phyloP scores from a whole-genome alignment of 2,888 invertebrate species.

The Synanthedon tipuliformis region DNA sequence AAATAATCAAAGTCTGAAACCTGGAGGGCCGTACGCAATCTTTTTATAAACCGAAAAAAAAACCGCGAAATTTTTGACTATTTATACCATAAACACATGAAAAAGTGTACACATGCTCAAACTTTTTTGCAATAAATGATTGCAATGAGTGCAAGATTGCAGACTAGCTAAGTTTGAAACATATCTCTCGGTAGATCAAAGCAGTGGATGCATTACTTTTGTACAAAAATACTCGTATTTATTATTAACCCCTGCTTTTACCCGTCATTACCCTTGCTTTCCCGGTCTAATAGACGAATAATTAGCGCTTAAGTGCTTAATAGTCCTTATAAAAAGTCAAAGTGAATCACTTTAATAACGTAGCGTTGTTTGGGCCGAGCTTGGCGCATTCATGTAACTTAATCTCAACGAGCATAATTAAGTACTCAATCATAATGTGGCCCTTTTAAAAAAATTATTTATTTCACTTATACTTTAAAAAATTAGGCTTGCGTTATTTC shows the following conservation, averaged over 20 bases:
- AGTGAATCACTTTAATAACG: constrained; percentile 1
- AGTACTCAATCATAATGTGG: background rate
- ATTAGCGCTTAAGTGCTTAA: background rate
- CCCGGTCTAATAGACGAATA: background rate
- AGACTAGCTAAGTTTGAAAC: background rate
- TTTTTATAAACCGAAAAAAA: too few relatives aligned
- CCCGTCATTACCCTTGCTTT: background rate
- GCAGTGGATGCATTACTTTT: too few relatives aligned
- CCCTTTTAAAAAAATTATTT: background rate
- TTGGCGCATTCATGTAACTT: background rate
- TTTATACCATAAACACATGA: too few relatives aligned
- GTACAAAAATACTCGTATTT: constrained; percentile 1
- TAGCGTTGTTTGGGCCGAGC: constrained; percentile 1
- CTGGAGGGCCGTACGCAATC: too few relatives aligned
- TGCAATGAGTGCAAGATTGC: too few relatives aligned
- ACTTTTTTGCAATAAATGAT: too few relatives aligned
- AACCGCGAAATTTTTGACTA: too few relatives aligned
- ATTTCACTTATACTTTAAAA: background rate
- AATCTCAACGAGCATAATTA: constrained; percentile 1
- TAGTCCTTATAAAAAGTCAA: background rate
- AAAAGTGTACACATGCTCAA: too few relatives aligned
- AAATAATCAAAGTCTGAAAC: too few relatives aligned
- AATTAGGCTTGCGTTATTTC: background rate
- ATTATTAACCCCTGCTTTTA: background rate
- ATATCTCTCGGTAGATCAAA: background rate